A percentile compares a stretch with the other conserved stretches of the same genome.
Conservation (phyloP, 2,888 invertebrate genomes). For the Zootermopsis nevadensis region DNA sequence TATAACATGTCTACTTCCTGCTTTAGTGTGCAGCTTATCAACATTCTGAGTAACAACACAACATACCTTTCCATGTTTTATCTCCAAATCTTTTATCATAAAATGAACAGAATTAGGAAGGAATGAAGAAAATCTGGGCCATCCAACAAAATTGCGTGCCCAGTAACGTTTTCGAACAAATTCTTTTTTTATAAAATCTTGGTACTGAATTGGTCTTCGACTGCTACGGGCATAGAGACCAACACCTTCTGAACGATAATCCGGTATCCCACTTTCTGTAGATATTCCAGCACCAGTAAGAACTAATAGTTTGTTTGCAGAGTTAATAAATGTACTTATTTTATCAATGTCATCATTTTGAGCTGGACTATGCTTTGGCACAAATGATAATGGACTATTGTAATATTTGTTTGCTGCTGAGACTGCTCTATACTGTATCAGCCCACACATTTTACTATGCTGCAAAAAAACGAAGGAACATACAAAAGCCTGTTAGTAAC, state of each 20-base stretch:
- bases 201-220: slow-evolving; percentile 86
- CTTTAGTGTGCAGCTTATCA: slow-evolving; percentile 91
- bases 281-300: slow-evolving; percentile 96
- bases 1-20: slow-evolving; percentile 82
- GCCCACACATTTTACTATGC: background rate
- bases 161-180: slow-evolving; percentile 85
- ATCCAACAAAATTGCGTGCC: slow-evolving; percentile 96
- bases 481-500: too few species aligned
- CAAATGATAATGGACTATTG: slow-evolving; percentile 62
- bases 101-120: slow-evolving; percentile 85
- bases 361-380: slow-evolving; percentile 80
- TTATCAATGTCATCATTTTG: slow-evolving; percentile 69
- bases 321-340: slow-evolving; percentile 71
- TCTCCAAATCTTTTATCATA: slow-evolving; percentile 78
- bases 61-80: slow-evolving; percentile 69
- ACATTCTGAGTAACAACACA: slow-evolving; percentile 96
- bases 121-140: slow-evolving; percentile 84
- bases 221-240: slow-evolving; percentile 89
- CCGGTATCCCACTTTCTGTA: slow-evolving; percentile 96
- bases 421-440: background rate
- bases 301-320: slow-evolving; percentile 72
- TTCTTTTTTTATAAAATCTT: slow-evolving; percentile 81
- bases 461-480: too few species aligned
- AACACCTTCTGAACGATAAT: slow-evolving; percentile 92
- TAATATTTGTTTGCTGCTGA: background rate